Evolutionary conservation across 2,113 vertebrate species (phyloP).

Genomic region (Lepus timidus): DNA sequence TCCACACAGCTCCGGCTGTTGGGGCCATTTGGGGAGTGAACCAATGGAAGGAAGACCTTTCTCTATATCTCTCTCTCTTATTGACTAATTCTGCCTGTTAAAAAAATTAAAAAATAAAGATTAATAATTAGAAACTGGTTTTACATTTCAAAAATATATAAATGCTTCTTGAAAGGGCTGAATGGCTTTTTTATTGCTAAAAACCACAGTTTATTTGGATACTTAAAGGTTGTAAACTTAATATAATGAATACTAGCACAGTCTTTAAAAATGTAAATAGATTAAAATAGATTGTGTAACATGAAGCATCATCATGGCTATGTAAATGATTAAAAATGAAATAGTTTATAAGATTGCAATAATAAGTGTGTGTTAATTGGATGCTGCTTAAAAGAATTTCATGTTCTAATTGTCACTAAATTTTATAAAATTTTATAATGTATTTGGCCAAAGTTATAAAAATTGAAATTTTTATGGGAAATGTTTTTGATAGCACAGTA

Average conservation of each 20-base stretch:
- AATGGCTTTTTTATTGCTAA: neutral
- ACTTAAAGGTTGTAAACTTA: neutral
- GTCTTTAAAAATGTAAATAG: neutral
- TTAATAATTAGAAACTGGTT: slow-evolving; percentile 16
- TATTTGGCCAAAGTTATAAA: slow-evolving; percentile 9
- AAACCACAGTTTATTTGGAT: neutral
- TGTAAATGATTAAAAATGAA: neutral
- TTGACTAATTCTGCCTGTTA: too few relatives aligned
- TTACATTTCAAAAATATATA: neutral
- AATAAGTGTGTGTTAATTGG: neutral
- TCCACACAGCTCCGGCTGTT: too few relatives aligned
- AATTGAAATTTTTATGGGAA: neutral
- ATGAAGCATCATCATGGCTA: neutral
- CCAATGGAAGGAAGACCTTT: too few relatives aligned
- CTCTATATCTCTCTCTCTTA: too few relatives aligned
- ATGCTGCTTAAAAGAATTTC: neutral
- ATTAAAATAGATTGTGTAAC: neutral
- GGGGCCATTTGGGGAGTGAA: too few relatives aligned
- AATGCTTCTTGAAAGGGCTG: neutral
- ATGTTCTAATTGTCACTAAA: neutral
- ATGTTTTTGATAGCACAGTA: neutral
- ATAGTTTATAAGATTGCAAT: slow-evolving; percentile 10
- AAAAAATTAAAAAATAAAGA: neutral
- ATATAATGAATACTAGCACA: neutral
- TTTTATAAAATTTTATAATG: neutral